phyloP scores from a whole-genome alignment of 1,140 invertebrate genomes.

The Carcinoscorpius rotundicauda region DNA sequence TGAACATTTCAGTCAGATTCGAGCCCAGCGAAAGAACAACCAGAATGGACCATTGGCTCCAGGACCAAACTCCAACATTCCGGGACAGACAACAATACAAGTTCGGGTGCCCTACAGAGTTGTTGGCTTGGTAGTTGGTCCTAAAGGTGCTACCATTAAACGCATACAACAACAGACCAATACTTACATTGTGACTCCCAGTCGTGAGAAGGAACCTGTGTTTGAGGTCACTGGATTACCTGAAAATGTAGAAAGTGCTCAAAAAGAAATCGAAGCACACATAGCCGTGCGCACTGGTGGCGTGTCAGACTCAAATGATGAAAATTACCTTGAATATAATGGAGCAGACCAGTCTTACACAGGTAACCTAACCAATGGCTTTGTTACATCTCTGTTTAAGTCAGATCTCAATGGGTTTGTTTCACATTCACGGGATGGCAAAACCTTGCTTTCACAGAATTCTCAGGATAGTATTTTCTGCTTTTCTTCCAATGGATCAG shows the following conservation, averaged over 20 bases:
- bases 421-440: too few species aligned
- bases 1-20: conserved; percentile 97
- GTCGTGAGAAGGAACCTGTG: conserved; percentile 93
- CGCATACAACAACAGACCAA: conserved; percentile 98
- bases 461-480: conserved; percentile 5
- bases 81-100: conserved; percentile 91
- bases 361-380: too few species aligned
- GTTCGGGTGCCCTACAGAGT: conserved; percentile 96
- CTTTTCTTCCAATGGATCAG: neutral
- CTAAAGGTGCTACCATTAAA: conserved; percentile 98
- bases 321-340: too few species aligned
- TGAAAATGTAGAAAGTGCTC: conserved; percentile 89
- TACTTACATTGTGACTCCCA: conserved; percentile 98
- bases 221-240: conserved; percentile 96
- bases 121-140: conserved; percentile 94
- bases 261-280: conserved; percentile 93
- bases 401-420: too few species aligned
- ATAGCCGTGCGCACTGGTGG: conserved; percentile 88
- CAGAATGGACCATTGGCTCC: conserved; percentile 33
- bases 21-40: conserved; percentile 80
- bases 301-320: too few species aligned
- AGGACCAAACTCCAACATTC: conserved; percentile 32
- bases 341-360: too few species aligned
- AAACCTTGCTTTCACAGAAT: too few species aligned
- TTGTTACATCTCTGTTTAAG: too few species aligned